Percentiles rank a stretch among this genome's conserved stretches.
Evolutionary conservation across 1,140 invertebrate genomes (phyloP).

Genomic region (Apis laboriosa): DNA sequence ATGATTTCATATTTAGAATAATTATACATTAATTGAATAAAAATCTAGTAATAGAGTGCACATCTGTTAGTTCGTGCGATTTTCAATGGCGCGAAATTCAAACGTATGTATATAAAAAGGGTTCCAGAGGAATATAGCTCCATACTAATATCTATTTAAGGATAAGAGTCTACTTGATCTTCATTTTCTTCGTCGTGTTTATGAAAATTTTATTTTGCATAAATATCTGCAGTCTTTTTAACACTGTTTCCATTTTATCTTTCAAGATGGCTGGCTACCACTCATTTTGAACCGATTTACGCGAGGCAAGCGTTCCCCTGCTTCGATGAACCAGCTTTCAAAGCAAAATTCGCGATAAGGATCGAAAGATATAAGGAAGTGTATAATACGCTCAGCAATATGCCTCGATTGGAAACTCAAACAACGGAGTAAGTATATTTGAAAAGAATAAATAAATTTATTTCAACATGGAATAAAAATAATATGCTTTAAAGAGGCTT

Average conservation of each 20-base stretch:
- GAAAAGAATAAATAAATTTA: not conserved
- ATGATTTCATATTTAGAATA: no score
- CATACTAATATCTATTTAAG: not conserved
- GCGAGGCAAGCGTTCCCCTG: conserved; percentile 93
- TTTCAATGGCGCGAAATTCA: no score
- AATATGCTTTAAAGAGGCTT: not conserved
- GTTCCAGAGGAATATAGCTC: not conserved
- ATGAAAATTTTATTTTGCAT: no score
- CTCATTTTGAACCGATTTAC: conserved; percentile 91
- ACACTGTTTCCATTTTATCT: conserved; percentile 25
- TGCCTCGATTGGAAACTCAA: conserved; percentile 66
- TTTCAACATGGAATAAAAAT: not conserved
- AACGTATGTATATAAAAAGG: no score
- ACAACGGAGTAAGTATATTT: conserved; percentile 52
- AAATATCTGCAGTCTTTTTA: not conserved
- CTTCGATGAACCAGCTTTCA: conserved; percentile 94
- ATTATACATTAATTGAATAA: no score
- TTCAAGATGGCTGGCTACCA: conserved; percentile 85
- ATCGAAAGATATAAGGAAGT: conserved; percentile 79
- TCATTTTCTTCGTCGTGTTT: no score
- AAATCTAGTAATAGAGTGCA: no score
- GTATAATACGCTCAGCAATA: conserved; percentile 80
- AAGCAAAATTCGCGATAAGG: conserved; percentile 87
- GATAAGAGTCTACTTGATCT: no score
- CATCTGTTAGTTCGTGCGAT: no score